Conservation (phyloP, 1,140 invertebrate species). For the Archivesica marissinica region DNA sequence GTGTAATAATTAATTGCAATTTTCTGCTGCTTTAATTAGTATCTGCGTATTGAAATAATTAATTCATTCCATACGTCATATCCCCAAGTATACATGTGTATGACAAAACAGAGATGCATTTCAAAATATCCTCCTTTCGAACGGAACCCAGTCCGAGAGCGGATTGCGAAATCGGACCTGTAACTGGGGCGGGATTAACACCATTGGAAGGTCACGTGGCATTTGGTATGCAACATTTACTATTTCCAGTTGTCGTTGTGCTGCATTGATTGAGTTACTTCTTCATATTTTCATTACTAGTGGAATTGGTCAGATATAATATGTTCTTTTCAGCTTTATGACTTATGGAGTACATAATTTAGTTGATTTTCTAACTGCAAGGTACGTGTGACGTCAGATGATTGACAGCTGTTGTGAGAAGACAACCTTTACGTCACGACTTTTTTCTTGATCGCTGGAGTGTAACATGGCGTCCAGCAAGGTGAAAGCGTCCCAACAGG, state of each 20-base stretch:
- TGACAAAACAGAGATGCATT: neutral
- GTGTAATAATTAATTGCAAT: neutral
- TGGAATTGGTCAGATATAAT: neutral
- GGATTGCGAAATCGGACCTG: conserved; percentile 52
- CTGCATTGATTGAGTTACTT: no score
- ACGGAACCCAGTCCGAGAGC: neutral
- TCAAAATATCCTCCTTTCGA: conserved; percentile 47
- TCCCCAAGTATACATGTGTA: no score
- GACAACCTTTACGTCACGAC: conserved; percentile 49
- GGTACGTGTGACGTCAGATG: conserved; percentile 54
- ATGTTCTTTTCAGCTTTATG: no score
- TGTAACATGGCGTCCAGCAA: conserved; percentile 63
- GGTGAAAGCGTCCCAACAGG: conserved; percentile 64
- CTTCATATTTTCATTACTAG: no score
- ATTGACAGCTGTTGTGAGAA: conserved; percentile 35
- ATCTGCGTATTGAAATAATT: neutral
- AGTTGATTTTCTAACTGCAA: conserved; percentile 22
- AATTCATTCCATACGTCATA: conserved; percentile 32
- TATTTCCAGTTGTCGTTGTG: no score
- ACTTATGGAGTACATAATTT: no score
- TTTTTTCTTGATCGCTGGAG: conserved; percentile 53
- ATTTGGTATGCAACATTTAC: neutral
- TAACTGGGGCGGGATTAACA: conserved; percentile 25
- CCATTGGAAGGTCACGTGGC: conserved; percentile 13
- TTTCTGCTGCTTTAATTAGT: neutral